Evolutionary conservation across 2,113 vertebrate species (phyloP).

Genomic region (Centropristis striata): DNA sequence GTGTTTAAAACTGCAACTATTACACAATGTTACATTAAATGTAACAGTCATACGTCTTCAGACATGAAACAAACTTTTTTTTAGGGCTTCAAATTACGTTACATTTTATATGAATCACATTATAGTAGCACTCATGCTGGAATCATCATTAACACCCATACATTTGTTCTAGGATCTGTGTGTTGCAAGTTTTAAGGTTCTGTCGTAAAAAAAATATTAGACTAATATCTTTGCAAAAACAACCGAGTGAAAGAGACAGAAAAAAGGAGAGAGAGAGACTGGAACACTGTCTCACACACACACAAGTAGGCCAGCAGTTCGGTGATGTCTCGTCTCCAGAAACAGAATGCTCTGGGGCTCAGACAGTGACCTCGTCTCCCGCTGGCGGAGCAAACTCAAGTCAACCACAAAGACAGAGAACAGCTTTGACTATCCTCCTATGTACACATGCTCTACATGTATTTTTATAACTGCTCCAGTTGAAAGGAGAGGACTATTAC

Average conservation of each 20-base stretch:
- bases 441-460: slow-evolving; percentile 32
- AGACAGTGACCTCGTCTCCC: slow-evolving; percentile 25
- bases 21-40: too few relatives aligned
- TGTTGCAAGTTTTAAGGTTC: not conserved
- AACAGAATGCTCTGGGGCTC: slow-evolving; percentile 21
- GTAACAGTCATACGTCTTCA: too few relatives aligned
- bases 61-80: too few relatives aligned
- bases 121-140: not conserved
- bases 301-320: slow-evolving; percentile 14
- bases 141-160: not conserved
- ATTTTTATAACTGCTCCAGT: slow-evolving; percentile 30
- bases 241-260: not conserved
- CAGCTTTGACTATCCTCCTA: not conserved
- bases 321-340: slow-evolving; percentile 16
- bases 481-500: slow-evolving; percentile 42
- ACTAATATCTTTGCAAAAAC: not conserved
- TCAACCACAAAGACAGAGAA: slow-evolving; percentile 19
- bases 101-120: not conserved
- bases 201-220: not conserved
- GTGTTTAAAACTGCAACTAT: too few relatives aligned
- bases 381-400: slow-evolving; percentile 21
- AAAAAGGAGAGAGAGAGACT: not conserved
- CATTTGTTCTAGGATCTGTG: not conserved
- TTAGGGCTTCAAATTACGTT: too few relatives aligned
- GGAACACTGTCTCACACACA: not conserved